Conservation (phyloP, 1,140 invertebrate species). For the Akabosia matsudoensis region DNA sequence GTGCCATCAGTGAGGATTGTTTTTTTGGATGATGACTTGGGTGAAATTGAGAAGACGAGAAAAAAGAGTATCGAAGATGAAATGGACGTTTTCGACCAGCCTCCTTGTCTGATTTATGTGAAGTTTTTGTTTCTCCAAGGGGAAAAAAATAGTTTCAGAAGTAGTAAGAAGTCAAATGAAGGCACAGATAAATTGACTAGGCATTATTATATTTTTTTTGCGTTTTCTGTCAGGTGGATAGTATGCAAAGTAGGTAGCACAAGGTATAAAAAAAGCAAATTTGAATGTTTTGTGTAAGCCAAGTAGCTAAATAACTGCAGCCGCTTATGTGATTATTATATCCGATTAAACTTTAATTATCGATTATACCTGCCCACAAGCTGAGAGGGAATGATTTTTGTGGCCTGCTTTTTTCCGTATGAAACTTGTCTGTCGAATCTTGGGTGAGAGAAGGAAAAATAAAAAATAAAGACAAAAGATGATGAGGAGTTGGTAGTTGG, state of each 20-base stretch:
- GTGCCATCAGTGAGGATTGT: too few relatives aligned
- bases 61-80: too few relatives aligned
- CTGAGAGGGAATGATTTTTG: slow-evolving; percentile 11
- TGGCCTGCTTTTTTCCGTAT: too few relatives aligned
- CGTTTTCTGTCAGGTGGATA: background rate
- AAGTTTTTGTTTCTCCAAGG: background rate
- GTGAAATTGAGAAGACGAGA: background rate
- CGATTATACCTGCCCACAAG: slow-evolving; percentile 12
- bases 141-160: too few relatives aligned
- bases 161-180: background rate
- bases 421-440: slow-evolving; percentile 19
- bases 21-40: background rate
- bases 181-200: background rate
- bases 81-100: background rate
- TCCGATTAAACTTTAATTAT: slow-evolving; percentile 24
- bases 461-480: too few relatives aligned
- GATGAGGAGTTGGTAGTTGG: too few relatives aligned
- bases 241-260: background rate
- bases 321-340: slow-evolving; percentile 25
- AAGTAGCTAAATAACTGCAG: slow-evolving; percentile 23
- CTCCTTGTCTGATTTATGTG: slow-evolving; percentile 18
- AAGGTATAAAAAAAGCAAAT: background rate
- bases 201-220: background rate
- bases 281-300: slow-evolving; percentile 3
- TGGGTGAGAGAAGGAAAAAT: background rate